These are phyloP conservation scores for Babylonia areolata DNA, from an alignment of 1,140 invertebrate species.

Conservation along the genomic window DNA sequence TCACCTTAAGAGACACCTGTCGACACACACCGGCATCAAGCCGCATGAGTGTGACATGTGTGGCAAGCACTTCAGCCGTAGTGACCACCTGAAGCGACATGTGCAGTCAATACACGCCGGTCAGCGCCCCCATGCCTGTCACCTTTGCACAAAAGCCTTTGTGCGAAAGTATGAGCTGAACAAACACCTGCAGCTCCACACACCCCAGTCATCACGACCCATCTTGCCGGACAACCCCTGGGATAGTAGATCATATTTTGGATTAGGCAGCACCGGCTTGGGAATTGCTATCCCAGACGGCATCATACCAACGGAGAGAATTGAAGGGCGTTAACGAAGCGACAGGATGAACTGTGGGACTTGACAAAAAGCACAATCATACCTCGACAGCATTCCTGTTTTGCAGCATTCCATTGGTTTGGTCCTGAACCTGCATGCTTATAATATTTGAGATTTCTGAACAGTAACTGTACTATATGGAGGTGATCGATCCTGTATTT, in stretches of 20 bases:
- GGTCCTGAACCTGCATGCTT: neutral
- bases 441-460: neutral
- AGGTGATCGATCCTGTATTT: too few species aligned
- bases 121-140: conserved; percentile 60
- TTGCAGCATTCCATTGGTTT: neutral
- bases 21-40: conserved; percentile 64
- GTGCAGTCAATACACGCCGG: conserved; percentile 62
- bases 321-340: neutral
- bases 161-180: conserved; percentile 66
- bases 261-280: too few species aligned
- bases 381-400: neutral
- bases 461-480: too few species aligned
- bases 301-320: neutral
- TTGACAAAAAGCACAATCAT: too few species aligned
- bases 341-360: neutral
- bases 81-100: conserved; percentile 65
- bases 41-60: conserved; percentile 62
- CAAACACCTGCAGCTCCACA: conserved; percentile 58
- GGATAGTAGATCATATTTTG: neutral
- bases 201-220: neutral
- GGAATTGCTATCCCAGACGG: neutral
- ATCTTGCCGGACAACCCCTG: conserved; percentile 34
- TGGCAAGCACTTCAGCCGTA: conserved; percentile 62
- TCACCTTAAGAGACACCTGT: conserved; percentile 62
- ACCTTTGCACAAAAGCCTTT: conserved; percentile 63